Base-by-base conservation (phyloP, 2,797 vertebrate species). In the Remorina albescens region DNA sequence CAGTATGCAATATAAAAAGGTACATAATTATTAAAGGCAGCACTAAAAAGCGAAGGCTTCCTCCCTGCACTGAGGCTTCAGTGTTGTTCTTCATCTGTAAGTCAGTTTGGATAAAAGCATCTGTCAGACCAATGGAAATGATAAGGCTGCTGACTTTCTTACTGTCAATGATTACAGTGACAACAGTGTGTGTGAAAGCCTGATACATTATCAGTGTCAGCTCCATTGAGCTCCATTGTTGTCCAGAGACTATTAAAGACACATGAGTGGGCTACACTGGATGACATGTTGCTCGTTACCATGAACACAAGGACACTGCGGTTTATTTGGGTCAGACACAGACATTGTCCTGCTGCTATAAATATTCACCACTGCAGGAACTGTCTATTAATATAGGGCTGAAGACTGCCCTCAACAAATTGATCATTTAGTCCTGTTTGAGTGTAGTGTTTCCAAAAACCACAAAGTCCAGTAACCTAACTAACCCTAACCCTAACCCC, bases 251-350 rank as follows among this genome's bases (percentile, higher is more conserved):
- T 23, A 25, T 49, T 49, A 25, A 23, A 23, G 23, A 2, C 23
- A 26, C 23, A 51, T 26, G 5, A 51, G 49, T 51, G 49, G 15
- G 23, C 25, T 5, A 8, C 49, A 28, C 49, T 28, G 49, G 25
- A 5, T 19, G 16, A 26, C 49, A 28, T 51, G 47, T 51, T 16
- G 6, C 28, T 51, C 49, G 15, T 51, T 16, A 51, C 49, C 5
- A 28, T 51, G 49, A 51, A 16, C 23, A 8, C 49, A n/a, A n/a
- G n/a, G n/a, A 51, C 49, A 28, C 25, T 28, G 49, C 16, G 13
- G 49, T 51, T 51, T 51, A 51, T 51, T 51, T 16, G 28, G 15
- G 49, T 51, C 49, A 51, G 49, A 26, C 25, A 26, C 49, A 51
- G 16, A 16, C 49, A 28, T 12, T 8, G 25, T 26, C 25, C 25